phyloP scores from a whole-genome alignment of 2,888 invertebrate species.

The Drosophila austrosaltans region DNA sequence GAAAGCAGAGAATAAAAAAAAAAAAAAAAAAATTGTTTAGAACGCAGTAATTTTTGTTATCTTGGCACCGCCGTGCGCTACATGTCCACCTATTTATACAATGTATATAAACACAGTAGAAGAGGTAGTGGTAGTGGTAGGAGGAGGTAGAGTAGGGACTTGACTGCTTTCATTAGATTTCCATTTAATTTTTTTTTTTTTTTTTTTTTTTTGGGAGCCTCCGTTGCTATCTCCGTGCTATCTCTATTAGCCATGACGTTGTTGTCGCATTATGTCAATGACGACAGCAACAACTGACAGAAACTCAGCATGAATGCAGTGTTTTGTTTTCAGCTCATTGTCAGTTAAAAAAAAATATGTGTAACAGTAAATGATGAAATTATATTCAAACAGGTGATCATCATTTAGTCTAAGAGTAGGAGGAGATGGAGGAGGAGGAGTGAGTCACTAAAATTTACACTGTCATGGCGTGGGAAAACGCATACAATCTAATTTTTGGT shows the following conservation, averaged over 20 bases:
- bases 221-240: conserved; percentile 33
- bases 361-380: conserved; percentile 14
- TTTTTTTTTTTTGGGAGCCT: conserved; percentile 13
- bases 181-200: neutral
- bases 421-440: neutral
- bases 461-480: neutral
- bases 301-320: conserved; percentile 54
- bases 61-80: conserved; percentile 59
- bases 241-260: conserved; percentile 47
- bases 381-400: conserved; percentile 4
- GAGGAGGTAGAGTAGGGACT: conserved; percentile 12
- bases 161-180: conserved; percentile 23
- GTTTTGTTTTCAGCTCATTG: conserved; percentile 63
- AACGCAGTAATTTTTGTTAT: conserved; percentile 73
- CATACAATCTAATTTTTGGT: no score
- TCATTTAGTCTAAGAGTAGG: neutral
- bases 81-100: conserved; percentile 59
- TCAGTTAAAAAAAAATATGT: conserved; percentile 12
- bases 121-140: neutral
- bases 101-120: conserved; percentile 5
- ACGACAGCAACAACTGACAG: conserved; percentile 57
- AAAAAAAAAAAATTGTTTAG: conserved; percentile 58
- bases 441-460: neutral
- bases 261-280: conserved; percentile 76
- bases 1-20: no score